A percentile compares a stretch with the other conserved stretches of the same genome.
Evolutionary conservation across 2,113 vertebrate genomes (phyloP).

Genomic region (Trichechus manatus): DNA sequence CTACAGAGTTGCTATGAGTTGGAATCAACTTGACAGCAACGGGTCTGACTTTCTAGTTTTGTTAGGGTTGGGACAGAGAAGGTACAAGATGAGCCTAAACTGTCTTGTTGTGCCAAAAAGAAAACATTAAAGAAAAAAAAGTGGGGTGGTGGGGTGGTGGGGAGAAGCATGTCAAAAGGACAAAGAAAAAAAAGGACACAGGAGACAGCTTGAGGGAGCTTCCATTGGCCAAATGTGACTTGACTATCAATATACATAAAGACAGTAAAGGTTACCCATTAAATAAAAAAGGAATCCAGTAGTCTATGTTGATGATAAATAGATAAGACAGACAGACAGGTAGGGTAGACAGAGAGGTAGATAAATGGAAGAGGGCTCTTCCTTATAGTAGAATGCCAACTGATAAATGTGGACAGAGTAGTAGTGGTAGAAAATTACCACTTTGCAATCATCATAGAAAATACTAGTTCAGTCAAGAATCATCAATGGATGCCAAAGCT

Average conservation of each 20-base stretch:
- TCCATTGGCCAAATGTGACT: background rate
- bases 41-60: too few relatives aligned
- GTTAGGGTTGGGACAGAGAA: background rate
- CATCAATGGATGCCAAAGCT: background rate
- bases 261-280: background rate
- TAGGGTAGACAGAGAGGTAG: too few relatives aligned
- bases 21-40: too few relatives aligned
- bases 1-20: too few relatives aligned
- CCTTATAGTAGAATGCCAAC: background rate
- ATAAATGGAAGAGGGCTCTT: too few relatives aligned
- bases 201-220: background rate
- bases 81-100: background rate
- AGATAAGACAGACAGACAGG: too few relatives aligned
- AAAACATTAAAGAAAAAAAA: background rate
- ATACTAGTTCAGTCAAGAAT: background rate
- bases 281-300: slow-evolving; percentile 20
- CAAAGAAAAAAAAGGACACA: background rate
- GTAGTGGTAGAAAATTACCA: background rate
- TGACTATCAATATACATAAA: background rate
- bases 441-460: slow-evolving; percentile 8
- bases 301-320: background rate
- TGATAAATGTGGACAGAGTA: background rate
- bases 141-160: too few relatives aligned
- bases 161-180: background rate
- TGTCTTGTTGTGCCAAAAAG: background rate